A percentile compares a stretch with the other conserved stretches of the same genome.
Evolutionary conservation across 2,888 invertebrate species (phyloP).

Genomic region (Agrotis segetum): DNA sequence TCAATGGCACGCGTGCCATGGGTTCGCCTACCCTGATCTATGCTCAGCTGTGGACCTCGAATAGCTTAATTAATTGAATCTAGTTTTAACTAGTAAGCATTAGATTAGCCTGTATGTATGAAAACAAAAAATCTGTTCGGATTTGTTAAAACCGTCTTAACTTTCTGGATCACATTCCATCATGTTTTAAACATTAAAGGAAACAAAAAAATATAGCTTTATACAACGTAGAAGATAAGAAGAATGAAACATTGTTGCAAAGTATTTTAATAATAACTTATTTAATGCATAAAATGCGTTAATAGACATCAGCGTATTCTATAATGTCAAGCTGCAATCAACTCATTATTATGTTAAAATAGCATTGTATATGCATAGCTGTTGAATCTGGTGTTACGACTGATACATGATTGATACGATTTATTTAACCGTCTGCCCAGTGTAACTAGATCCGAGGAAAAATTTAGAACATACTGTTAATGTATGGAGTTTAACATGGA

Average conservation of each 20-base stretch:
- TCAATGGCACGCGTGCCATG: too few relatives aligned
- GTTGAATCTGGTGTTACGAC: slow-evolving; percentile 6
- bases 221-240: neutral
- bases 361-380: slow-evolving; percentile 4
- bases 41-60: neutral
- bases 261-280: slow-evolving; percentile 9
- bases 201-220: neutral
- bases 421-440: neutral
- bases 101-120: neutral
- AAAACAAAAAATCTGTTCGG: neutral
- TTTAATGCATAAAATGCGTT: neutral
- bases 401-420: slow-evolving; percentile 17
- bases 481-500: neutral
- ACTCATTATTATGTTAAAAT: slow-evolving; percentile 16
- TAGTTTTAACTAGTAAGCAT: too few relatives aligned
- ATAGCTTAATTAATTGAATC: neutral
- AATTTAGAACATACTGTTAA: neutral
- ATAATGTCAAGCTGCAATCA: neutral
- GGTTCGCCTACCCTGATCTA: too few relatives aligned
- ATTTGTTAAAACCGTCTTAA: neutral
- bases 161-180: neutral
- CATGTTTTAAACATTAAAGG: neutral
- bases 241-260: neutral
- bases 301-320: neutral
- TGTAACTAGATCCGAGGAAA: neutral